phyloP scores from a whole-genome alignment of 2,888 invertebrate species.

The Nomada lathburiana region DNA sequence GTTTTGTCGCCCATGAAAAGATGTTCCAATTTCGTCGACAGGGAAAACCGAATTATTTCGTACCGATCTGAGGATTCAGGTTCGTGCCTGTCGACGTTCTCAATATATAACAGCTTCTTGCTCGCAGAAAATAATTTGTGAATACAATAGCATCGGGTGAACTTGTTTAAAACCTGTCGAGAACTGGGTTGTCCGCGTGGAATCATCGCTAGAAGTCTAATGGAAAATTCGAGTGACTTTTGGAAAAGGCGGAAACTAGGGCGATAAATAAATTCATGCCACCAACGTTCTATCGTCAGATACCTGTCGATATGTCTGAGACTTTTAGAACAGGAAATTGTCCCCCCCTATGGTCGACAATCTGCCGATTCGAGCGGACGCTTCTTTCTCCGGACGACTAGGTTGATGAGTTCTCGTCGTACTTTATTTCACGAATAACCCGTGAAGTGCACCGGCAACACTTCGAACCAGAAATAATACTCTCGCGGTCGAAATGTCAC shows the following conservation, averaged over 20 bases:
- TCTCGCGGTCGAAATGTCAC: no score
- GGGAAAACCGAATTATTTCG: constrained; percentile 47
- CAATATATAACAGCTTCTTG: background rate
- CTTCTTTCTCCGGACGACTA: no score
- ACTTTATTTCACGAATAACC: no score
- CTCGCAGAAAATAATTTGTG: no score
- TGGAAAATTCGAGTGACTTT: background rate
- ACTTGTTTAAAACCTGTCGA: no score
- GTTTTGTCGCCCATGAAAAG: constrained; percentile 32
- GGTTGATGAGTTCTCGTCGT: no score
- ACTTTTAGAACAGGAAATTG: background rate
- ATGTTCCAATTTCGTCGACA: constrained; percentile 41
- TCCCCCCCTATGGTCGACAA: no score
- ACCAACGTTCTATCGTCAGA: background rate
- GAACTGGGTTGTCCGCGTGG: no score
- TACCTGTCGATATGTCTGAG: no score
- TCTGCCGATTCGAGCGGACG: no score
- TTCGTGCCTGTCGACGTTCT: constrained; percentile 25
- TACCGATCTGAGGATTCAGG: constrained; percentile 20
- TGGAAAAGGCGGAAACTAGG: background rate
- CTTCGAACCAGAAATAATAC: no score
- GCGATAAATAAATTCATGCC: constrained; percentile 2
- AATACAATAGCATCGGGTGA: background rate
- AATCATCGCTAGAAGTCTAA: background rate
- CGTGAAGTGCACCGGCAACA: no score